Base-by-base conservation (phyloP, 1,140 invertebrate species). In the Drosophila elegans region DNA sequence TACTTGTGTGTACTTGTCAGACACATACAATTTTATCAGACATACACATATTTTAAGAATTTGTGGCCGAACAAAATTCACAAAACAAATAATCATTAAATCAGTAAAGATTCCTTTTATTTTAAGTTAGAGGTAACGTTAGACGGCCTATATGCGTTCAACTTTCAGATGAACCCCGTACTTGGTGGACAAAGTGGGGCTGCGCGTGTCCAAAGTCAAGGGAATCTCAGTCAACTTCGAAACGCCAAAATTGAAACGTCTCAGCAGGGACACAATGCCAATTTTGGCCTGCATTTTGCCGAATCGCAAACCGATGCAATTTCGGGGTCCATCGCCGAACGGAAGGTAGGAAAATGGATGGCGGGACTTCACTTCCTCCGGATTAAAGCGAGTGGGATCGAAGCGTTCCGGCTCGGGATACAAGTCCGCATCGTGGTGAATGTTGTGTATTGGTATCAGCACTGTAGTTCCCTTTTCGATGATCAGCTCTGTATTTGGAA, bases 321-420 rank as follows among this genome's bases (percentile, higher is more conserved):
- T 95, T 3, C 95, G 93, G 3, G 94, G 94, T 21, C 96, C 96
- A 74, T 95, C 95, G 0, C 95, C 95, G 85, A 97, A 97, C 1
- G 96, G 94, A 44, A 96, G 79, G 80, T 94, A 96, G 9, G 93
- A 66, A 79, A 93, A 94, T 0, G 90, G 93, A 51, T 93, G 93
- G 42, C 95, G 92, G 5, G 81, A 77, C 13, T 86, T 81, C 0
- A 90, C 42, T 60, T 93, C 92, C 55, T 94, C 93, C 0, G 93
- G 77, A 9, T 78, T 91, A 61, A 95, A 95, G 46, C 95, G 82
- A 46, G 94, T 93, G 0, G 95, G 95, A 84, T 95, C 93, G 67
- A 94, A 95, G 16, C 85, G 74, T 5, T 95, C 93, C 1, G 95
- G 95, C 16, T 95, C 85, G 0, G 94, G 93, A 79, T 93, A 96